Percentiles rank a stretch among this genome's conserved stretches.
phyloP scores from a whole-genome alignment of 1,140 invertebrate genomes.

The Brachionus calyciflorus region DNA sequence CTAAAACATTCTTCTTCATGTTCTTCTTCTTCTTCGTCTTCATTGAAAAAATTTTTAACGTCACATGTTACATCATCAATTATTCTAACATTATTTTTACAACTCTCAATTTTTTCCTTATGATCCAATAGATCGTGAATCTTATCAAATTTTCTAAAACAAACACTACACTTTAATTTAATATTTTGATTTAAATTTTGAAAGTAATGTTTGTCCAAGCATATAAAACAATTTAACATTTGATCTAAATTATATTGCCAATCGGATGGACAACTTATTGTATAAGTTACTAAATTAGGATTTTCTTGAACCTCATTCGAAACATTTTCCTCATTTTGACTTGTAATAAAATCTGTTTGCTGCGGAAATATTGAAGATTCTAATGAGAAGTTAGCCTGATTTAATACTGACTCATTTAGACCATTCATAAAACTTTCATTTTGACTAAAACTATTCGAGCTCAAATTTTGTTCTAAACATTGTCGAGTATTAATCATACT shows the following conservation, averaged over 20 bases:
- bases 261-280: slow-evolving; percentile 11
- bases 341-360: too few species aligned
- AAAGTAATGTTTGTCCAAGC: neutral
- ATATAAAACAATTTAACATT: slow-evolving; percentile 30
- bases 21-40: neutral
- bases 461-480: too few species aligned
- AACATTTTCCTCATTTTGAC: too few species aligned
- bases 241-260: slow-evolving; percentile 27
- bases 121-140: neutral
- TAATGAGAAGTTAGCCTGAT: neutral
- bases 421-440: too few species aligned
- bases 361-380: too few species aligned
- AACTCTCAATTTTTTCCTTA: neutral
- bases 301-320: neutral
- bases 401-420: too few species aligned
- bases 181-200: neutral
- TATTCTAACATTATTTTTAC: neutral
- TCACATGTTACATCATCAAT: neutral
- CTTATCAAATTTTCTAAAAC: neutral
- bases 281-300: slow-evolving; percentile 19
- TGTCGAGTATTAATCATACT: too few species aligned
- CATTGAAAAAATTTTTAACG: neutral
- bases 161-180: slow-evolving; percentile 18
- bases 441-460: too few species aligned
- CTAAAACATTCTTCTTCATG: neutral